phyloP scores from a whole-genome alignment of 2,888 invertebrate species.

The Magallana nippona region DNA sequence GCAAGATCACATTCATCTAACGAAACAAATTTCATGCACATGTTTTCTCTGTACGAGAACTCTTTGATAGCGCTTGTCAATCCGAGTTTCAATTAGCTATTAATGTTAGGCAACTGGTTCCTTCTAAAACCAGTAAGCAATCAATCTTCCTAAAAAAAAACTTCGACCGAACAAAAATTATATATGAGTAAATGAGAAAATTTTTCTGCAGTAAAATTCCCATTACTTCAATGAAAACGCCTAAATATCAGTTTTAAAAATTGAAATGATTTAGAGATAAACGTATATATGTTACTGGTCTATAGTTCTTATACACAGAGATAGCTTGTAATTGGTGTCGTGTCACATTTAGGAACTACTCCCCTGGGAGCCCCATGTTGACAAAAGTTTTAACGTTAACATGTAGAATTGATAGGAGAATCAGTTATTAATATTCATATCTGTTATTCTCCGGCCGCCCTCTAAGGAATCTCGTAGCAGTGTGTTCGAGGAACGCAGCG shows the following conservation, averaged over 20 bases:
- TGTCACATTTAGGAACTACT: no score
- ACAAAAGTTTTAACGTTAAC: background rate
- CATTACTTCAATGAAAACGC: no score
- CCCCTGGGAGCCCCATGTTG: background rate
- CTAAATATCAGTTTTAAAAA: background rate
- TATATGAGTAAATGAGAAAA: no score
- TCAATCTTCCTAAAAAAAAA: background rate
- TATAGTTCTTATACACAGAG: no score
- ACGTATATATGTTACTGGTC: no score
- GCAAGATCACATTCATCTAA: constrained; percentile 28
- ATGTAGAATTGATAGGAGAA: background rate
- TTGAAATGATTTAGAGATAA: no score
- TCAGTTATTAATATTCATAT: constrained; percentile 18
- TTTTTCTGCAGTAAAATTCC: no score
- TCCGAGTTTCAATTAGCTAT: constrained; percentile 25
- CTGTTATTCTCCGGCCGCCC: background rate
- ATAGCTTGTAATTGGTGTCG: no score
- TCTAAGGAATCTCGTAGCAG: background rate
- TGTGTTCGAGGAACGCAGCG: background rate
- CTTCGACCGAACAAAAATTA: no score
- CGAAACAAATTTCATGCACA: constrained; percentile 19
- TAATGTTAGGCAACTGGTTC: constrained; percentile 10
- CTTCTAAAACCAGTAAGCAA: constrained; percentile 2
- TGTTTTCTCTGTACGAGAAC: constrained; percentile 6
- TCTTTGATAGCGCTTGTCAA: constrained; percentile 28